Evolutionary conservation across 2,888 invertebrate genomes (phyloP), one percentile per base, ranked within the genome.

Genomic region (Anticlea derivata): DNA sequence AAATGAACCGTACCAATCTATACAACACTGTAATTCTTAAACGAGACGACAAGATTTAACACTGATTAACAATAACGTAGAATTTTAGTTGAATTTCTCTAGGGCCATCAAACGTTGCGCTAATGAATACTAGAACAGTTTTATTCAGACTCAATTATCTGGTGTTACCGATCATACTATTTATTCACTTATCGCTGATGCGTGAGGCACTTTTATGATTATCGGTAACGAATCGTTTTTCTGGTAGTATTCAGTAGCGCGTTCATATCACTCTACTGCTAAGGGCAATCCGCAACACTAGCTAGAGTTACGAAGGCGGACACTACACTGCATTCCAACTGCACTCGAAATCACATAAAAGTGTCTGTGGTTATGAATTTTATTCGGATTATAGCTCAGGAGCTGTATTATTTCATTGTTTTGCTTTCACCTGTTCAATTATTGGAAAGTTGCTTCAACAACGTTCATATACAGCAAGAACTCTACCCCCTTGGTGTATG

Each of bases 21-120:
- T 89, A 90, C 90, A 89, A 88, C 87, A 90, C 86, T 85, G 84
- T 85, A 85, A 87, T 86, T 84, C 85, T 87, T 88, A 89, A 86
- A 86, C 85, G 85, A 87, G 87, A 87, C 80, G 80, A 86, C 82
- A 86, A 87, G 86, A 83, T 86, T 86, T 82, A 89, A 90, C 90
- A 89, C 82, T 89, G 85, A 90, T 83, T 87, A 89, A 89, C 87
- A 85, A 87, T 84, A 87, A 87, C 84, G 74, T 82, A 83, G 85
- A 82, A 73, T 81, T 81, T 78, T 80, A 69, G 70, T 73, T 71
- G 81, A 78, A 65, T 73, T 79, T 80, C 78, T 82, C 86, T 88
- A 87, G 80, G 78, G 75, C 84, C 85, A 82, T 78, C 82, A 72
- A 83, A 75, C 71, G 65, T 66, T 67, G 70, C 75, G 75, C 62